Evolutionary conservation across 2,888 invertebrate genomes (phyloP).

Genomic region (Callimorpha dominula): DNA sequence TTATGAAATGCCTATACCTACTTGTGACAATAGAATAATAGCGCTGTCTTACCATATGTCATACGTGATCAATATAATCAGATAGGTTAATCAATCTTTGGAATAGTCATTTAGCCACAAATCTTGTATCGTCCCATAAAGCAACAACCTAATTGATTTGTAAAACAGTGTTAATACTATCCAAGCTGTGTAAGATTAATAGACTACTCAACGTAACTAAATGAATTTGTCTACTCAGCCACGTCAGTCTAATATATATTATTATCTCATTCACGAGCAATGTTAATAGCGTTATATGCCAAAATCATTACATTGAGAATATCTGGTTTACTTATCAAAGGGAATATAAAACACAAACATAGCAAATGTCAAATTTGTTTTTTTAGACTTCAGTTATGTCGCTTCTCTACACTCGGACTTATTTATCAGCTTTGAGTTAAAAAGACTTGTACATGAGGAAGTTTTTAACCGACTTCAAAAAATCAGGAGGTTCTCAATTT

Average conservation of each 20-base stretch:
- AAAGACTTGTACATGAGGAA: no score
- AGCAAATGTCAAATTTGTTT: no score
- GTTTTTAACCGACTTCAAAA: no score
- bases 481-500: no score
- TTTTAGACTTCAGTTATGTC: no score
- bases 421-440: no score
- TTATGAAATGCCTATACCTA: neutral
- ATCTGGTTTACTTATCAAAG: no score
- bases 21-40: neutral
- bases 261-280: no score
- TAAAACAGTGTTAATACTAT: constrained; percentile 36
- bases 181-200: constrained; percentile 54
- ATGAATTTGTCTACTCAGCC: constrained; percentile 63
- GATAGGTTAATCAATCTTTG: neutral
- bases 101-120: constrained; percentile 13
- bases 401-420: no score
- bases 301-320: no score
- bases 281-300: no score
- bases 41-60: neutral
- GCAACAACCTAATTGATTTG: constrained; percentile 38
- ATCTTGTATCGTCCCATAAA: constrained; percentile 9
- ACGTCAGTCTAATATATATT: constrained; percentile 51
- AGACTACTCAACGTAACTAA: constrained; percentile 56
- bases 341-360: no score
- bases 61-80: constrained; percentile 1